Evolutionary conservation across 2,888 invertebrate species (phyloP).

Genomic region (Therioaphis trifolii): DNA sequence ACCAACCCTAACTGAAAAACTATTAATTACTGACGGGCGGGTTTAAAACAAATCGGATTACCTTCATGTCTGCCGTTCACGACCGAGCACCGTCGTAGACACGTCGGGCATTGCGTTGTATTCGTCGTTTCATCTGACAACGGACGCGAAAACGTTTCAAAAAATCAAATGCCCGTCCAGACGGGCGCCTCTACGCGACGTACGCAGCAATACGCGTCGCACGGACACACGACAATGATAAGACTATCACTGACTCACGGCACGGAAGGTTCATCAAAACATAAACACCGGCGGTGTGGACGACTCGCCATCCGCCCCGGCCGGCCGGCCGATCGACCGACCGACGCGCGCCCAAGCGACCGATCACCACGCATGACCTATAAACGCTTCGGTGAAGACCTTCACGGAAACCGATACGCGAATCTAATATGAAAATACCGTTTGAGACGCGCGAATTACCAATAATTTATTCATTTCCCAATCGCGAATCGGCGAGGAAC

Average conservation of each 20-base stretch:
- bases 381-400: slow-evolving; percentile 35
- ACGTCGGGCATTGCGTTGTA: neutral
- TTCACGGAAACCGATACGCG: slow-evolving; percentile 11
- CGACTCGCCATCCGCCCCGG: neutral
- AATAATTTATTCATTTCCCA: too few relatives aligned
- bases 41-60: too few relatives aligned
- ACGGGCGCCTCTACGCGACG: neutral
- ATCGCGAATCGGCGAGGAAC: too few relatives aligned
- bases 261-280: slow-evolving; percentile 14
- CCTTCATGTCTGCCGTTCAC: slow-evolving; percentile 20
- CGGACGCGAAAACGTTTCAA: neutral
- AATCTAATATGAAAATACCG: neutral
- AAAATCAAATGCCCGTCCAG: too few relatives aligned
- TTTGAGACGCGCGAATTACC: too few relatives aligned
- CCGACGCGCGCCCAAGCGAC: slow-evolving; percentile 37
- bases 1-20: too few relatives aligned
- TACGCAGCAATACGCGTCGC: neutral
- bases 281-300: slow-evolving; percentile 38
- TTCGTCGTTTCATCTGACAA: neutral
- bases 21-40: too few relatives aligned
- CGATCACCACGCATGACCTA: slow-evolving; percentile 30
- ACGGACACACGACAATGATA: slow-evolving; percentile 41
- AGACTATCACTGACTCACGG: slow-evolving; percentile 31
- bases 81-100: neutral
- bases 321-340: slow-evolving; percentile 22